Evolutionary conservation across 2,113 vertebrate species (phyloP).

Genomic region (Eurypyga helias): DNA sequence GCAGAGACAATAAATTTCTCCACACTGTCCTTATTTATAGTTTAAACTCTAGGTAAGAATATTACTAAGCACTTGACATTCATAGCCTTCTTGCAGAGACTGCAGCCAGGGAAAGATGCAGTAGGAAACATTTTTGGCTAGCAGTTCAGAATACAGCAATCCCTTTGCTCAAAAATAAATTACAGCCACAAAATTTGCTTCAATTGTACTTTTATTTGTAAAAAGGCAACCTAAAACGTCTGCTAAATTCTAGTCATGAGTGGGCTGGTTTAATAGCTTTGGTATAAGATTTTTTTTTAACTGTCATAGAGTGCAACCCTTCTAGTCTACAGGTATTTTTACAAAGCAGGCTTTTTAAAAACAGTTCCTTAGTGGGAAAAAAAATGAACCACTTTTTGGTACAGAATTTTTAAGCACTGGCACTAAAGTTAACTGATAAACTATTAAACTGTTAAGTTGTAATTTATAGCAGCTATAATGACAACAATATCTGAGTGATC

Average conservation of each 20-base stretch:
- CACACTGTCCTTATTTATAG: background rate
- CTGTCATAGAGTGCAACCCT: background rate
- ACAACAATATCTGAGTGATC: background rate
- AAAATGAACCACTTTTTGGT: background rate
- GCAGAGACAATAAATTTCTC: background rate
- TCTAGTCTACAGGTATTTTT: background rate
- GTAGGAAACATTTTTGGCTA: background rate
- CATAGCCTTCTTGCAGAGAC: background rate
- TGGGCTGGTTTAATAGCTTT: background rate
- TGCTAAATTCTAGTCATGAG: background rate
- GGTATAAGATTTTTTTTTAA: background rate
- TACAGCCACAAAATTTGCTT: background rate
- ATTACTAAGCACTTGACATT: background rate
- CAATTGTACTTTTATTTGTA: background rate
- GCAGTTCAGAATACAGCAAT: background rate
- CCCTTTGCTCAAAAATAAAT: background rate
- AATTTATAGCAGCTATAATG: slow-evolving; percentile 35
- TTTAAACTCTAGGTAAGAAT: background rate
- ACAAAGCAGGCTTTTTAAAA: background rate
- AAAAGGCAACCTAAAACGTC: background rate
- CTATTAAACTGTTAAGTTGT: slow-evolving; percentile 32
- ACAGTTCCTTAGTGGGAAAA: background rate
- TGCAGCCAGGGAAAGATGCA: background rate
- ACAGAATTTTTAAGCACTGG: slow-evolving; percentile 11
- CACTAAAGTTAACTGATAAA: slow-evolving; percentile 53